These are phyloP conservation scores for Carassius carassius DNA, from an alignment of 2,113 vertebrate genomes.

Conservation along the genomic window DNA sequence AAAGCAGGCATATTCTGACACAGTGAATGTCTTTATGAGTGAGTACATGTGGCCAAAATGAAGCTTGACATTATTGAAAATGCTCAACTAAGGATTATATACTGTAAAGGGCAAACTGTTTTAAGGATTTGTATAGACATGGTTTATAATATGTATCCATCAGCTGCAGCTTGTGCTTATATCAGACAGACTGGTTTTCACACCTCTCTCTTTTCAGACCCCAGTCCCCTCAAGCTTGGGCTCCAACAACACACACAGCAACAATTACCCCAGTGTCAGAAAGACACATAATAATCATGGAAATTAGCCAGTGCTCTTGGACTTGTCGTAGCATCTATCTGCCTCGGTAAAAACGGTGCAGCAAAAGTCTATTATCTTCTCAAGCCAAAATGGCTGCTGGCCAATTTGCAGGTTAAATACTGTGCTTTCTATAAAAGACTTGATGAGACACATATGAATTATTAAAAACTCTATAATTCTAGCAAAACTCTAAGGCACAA, in stretches of 20 bases:
- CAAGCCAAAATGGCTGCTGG: constrained; percentile 44
- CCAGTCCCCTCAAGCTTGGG: constrained; percentile 18
- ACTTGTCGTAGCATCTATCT: constrained; percentile 32
- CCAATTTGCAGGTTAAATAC: constrained; percentile 56
- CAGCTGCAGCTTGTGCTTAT: constrained; percentile 38
- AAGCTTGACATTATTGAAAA: neutral
- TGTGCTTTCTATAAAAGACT: constrained; percentile 67
- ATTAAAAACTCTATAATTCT: constrained; percentile 59
- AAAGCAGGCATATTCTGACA: neutral
- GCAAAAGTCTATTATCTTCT: constrained; percentile 56
- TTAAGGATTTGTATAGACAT: constrained; percentile 4
- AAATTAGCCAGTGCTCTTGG: constrained; percentile 51
- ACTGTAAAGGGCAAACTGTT: neutral
- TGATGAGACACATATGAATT: constrained; percentile 64
- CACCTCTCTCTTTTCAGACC: constrained; percentile 26
- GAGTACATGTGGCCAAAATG: neutral
- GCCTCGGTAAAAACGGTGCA: constrained; percentile 24
- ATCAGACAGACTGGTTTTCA: constrained; percentile 47
- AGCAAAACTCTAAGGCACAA: constrained; percentile 51
- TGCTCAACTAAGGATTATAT: neutral
- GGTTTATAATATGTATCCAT: neutral
- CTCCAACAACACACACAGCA: constrained; percentile 15
- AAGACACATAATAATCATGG: constrained; percentile 59
- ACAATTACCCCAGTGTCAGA: constrained; percentile 52
- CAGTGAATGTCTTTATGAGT: neutral